Conservation (phyloP, 2,797 vertebrate genomes). For the Liparis tanakae region DNA sequence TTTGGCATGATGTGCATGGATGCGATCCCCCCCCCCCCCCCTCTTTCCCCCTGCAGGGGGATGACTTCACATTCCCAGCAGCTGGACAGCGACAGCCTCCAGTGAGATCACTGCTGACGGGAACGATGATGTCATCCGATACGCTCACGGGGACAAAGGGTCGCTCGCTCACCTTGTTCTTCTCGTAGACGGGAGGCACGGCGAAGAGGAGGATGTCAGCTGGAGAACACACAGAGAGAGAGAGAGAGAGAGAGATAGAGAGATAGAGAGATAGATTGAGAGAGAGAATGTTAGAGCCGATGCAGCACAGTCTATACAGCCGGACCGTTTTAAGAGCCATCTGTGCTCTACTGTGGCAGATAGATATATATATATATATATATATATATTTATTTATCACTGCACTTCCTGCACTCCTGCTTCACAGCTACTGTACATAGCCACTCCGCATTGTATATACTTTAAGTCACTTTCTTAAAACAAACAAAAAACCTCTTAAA, state of each 20-base stretch:
- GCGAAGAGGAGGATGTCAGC: slow-evolving; percentile 90
- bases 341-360: no score
- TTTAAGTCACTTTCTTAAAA: no score
- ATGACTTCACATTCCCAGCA: slow-evolving; percentile 44
- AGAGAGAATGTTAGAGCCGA: no score
- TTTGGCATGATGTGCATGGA: neutral
- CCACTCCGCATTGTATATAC: no score
- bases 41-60: neutral
- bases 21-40: neutral
- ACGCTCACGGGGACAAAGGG: neutral
- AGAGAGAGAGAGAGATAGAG: neutral
- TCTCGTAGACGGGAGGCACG: slow-evolving; percentile 90
- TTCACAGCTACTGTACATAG: no score
- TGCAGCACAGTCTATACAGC: neutral
- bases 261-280: no score
- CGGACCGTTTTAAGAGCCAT: no score
- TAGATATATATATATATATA: no score
- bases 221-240: slow-evolving; percentile 58
- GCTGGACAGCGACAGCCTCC: slow-evolving; percentile 34
- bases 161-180: slow-evolving; percentile 89
- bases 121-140: slow-evolving; percentile 7
- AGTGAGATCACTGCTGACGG: slow-evolving; percentile 49
- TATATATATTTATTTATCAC: no score
- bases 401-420: no score
- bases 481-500: no score